phyloP scores from a whole-genome alignment of 2,888 invertebrate species.

The Polyommatus iphigenia region DNA sequence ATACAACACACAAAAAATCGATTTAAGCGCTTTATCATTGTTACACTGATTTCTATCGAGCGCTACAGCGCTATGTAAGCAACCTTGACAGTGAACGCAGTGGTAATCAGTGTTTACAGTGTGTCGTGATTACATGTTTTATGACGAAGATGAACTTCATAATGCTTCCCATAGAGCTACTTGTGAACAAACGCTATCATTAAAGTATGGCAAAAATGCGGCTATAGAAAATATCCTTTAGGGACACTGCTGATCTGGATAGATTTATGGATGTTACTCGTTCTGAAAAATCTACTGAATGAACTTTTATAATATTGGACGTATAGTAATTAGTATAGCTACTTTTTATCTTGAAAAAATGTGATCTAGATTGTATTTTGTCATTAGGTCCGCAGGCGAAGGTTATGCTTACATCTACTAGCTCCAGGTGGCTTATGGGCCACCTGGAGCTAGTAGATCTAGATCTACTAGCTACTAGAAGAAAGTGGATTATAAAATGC shows the following conservation, averaged over 20 bases:
- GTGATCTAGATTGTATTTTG: background rate
- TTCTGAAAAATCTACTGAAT: too few relatives aligned
- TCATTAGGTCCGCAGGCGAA: background rate
- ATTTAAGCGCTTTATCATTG: slow-evolving; percentile 15
- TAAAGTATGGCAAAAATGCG: background rate
- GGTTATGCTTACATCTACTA: background rate
- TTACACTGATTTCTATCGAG: slow-evolving; percentile 10
- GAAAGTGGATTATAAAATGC: too few relatives aligned
- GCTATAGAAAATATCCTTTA: background rate
- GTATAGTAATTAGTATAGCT: background rate
- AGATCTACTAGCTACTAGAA: too few relatives aligned
- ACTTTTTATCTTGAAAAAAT: background rate
- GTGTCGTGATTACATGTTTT: slow-evolving; percentile 21
- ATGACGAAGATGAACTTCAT: slow-evolving; percentile 5
- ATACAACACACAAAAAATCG: background rate
- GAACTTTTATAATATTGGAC: too few relatives aligned
- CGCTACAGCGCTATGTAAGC: background rate
- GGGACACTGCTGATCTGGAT: background rate
- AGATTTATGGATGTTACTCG: too few relatives aligned
- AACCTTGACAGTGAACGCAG: slow-evolving; percentile 36
- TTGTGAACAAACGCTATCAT: background rate
- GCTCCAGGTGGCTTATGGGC: slow-evolving; percentile 10
- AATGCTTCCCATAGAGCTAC: slow-evolving; percentile 15
- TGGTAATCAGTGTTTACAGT: slow-evolving; percentile 22
- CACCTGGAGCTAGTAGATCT: too few relatives aligned